Evolutionary conservation across 2,113 vertebrate genomes (phyloP).

Genomic region (Pterophyllum scalare): DNA sequence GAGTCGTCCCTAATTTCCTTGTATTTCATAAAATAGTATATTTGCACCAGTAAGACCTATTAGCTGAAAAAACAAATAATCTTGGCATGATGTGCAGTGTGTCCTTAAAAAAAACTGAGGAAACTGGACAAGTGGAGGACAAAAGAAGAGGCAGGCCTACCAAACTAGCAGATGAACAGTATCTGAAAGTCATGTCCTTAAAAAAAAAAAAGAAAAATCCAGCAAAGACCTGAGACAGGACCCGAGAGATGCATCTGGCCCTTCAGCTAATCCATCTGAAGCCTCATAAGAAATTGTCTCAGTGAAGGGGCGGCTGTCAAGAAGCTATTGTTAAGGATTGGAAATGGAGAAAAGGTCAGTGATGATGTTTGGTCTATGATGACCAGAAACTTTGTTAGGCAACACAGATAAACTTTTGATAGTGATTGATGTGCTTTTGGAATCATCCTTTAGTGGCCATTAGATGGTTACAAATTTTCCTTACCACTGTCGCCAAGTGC

Average conservation of each 20-base stretch:
- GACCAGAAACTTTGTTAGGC: not conserved
- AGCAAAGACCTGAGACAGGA: not conserved
- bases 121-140: not conserved
- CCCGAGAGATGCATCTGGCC: not conserved
- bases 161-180: not conserved
- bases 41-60: not conserved
- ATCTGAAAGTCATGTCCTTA: not conserved
- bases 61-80: too few relatives aligned
- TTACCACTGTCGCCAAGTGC: too few relatives aligned
- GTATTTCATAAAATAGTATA: not conserved
- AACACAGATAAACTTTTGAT: not conserved
- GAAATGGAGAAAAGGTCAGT: not conserved
- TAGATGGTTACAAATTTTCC: not conserved
- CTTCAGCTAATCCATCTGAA: not conserved
- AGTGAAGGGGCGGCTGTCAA: not conserved
- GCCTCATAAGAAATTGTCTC: not conserved
- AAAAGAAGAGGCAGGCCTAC: not conserved
- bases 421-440: not conserved
- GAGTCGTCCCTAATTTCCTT: not conserved
- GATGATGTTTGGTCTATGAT: not conserved
- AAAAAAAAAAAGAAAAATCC: not conserved
- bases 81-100: too few relatives aligned
- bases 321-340: not conserved
- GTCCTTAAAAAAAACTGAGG: too few relatives aligned
- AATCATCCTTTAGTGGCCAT: not conserved